These are phyloP conservation scores for Exocentrus adspersus DNA, from an alignment of 2,888 invertebrate genomes.

Conservation along the genomic window DNA sequence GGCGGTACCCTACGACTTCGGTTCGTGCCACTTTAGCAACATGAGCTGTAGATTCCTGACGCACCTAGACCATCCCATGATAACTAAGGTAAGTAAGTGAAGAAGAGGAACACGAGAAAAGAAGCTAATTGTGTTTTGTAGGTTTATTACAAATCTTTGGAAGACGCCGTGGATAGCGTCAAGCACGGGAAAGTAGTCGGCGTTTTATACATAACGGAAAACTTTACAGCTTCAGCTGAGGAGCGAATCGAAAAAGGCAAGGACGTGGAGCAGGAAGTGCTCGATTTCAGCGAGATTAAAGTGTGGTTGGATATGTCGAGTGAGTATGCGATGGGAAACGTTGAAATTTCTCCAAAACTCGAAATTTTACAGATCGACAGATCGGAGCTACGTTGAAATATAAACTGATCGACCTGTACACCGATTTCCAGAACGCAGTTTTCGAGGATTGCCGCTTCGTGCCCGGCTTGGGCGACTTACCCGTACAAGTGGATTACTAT, in stretches of 20 bases:
- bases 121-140: too few relatives aligned
- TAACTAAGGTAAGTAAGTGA: conserved; percentile 52
- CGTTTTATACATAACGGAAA: conserved; percentile 74
- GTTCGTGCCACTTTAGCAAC: conserved; percentile 66
- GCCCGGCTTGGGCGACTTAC: conserved; percentile 68
- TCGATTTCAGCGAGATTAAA: conserved; percentile 72
- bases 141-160: conserved; percentile 66
- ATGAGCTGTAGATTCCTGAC: conserved; percentile 73
- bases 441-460: conserved; percentile 74
- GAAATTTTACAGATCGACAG: conserved; percentile 78
- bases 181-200: conserved; percentile 69
- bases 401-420: conserved; percentile 72
- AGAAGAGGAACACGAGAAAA: too few relatives aligned
- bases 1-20: conserved; percentile 39
- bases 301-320: conserved; percentile 67
- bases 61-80: conserved; percentile 68
- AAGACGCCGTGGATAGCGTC: conserved; percentile 68
- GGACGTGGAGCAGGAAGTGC: conserved; percentile 66
- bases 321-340: too few relatives aligned
- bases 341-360: too few relatives aligned
- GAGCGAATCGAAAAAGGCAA: conserved; percentile 70
- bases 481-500: conserved; percentile 72
- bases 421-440: conserved; percentile 71
- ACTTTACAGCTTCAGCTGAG: conserved; percentile 76
- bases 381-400: conserved; percentile 79